Evolutionary conservation across 2,888 invertebrate genomes (phyloP).

Genomic region (Bombylius discolor): DNA sequence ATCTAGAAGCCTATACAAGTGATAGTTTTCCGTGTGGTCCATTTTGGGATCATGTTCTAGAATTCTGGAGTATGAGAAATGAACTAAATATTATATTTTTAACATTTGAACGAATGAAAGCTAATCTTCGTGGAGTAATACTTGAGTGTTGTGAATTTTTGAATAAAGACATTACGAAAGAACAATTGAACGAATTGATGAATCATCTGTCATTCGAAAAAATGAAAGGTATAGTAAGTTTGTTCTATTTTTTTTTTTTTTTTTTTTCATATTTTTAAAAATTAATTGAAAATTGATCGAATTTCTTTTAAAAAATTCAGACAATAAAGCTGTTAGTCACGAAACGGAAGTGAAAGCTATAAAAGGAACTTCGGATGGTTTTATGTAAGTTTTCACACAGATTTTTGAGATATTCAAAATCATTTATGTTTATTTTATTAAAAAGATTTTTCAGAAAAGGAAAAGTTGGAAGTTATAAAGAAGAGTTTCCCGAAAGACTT

Average conservation of each 20-base stretch:
- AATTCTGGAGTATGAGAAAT: constrained; percentile 22
- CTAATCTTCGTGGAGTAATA: constrained; percentile 16
- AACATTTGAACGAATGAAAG: constrained; percentile 24
- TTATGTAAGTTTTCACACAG: not conserved
- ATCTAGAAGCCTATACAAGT: constrained; percentile 10
- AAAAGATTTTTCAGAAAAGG: not conserved
- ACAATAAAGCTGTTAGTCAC: not conserved
- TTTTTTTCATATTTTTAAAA: too few relatives aligned
- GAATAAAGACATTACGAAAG: constrained; percentile 5
- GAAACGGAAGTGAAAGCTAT: not conserved
- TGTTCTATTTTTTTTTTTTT: too few relatives aligned
- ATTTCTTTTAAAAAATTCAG: not conserved
- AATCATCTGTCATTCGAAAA: constrained; percentile 14
- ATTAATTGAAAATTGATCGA: too few relatives aligned
- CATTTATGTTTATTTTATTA: not conserved
- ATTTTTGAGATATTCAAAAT: not conserved
- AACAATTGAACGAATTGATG: constrained; percentile 6
- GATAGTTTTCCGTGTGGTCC: constrained; percentile 14
- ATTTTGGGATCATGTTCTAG: constrained; percentile 21
- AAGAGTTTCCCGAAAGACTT: not conserved
- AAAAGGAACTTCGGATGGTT: not conserved
- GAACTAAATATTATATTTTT: constrained; percentile 21
- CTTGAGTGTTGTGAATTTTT: constrained; percentile 12
- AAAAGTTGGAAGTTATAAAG: constrained; percentile 1
- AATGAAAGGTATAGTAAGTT: constrained; percentile 12